Conservation (phyloP, 2,888 invertebrate genomes). For the Machimus atricapillus region DNA sequence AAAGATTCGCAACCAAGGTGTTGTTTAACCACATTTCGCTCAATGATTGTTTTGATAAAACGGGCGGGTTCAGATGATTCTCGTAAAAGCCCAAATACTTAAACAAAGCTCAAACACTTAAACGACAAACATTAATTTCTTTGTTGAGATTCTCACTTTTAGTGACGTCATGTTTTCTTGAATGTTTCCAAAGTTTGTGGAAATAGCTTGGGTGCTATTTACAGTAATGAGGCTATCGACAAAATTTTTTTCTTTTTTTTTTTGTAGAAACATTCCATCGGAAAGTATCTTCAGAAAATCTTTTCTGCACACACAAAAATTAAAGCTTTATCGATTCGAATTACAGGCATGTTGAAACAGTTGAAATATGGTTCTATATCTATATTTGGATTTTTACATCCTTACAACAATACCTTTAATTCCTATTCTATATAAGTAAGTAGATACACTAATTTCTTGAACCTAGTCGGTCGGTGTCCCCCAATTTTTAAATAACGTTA, state of each 20-base stretch:
- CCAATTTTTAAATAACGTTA: not conserved
- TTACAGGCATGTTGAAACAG: not conserved
- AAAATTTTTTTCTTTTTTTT: not conserved
- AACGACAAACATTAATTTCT: not conserved
- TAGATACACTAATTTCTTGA: too few relatives aligned
- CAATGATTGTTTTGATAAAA: not conserved
- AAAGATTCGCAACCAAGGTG: not conserved
- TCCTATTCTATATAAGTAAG: not conserved
- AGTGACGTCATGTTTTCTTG: not conserved
- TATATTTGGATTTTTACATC: not conserved
- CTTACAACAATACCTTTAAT: not conserved
- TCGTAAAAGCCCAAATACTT: not conserved
- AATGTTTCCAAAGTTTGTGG: not conserved
- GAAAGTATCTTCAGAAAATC: not conserved
- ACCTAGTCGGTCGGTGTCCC: too few relatives aligned
- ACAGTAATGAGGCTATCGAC: not conserved
- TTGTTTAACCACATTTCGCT: not conserved
- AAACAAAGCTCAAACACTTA: not conserved
- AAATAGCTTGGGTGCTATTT: not conserved
- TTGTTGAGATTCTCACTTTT: not conserved
- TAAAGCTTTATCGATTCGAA: not conserved
- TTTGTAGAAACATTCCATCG: not conserved
- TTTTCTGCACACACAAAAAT: not conserved
- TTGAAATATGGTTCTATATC: not conserved
- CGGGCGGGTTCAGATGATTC: not conserved